Conservation (phyloP, 2,797 vertebrate species). For the Neosilurus mollespiculum region DNA sequence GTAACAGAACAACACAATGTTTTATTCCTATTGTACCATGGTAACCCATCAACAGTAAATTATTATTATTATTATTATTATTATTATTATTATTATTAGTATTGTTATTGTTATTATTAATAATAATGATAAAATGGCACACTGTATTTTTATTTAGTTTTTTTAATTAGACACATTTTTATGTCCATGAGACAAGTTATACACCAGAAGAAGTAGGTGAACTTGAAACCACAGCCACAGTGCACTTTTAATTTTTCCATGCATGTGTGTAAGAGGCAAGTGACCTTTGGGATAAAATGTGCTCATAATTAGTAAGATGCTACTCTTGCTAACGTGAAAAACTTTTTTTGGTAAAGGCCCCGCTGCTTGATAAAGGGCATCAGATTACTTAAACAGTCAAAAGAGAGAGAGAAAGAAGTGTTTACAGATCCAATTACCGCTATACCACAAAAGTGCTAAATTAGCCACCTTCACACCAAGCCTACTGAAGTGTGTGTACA, state of each 20-base stretch:
- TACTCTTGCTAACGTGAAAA: background rate
- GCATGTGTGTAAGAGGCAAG: background rate
- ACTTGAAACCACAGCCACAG: too few species aligned
- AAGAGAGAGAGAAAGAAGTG: slow-evolving; percentile 16
- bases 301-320: slow-evolving; percentile 1
- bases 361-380: slow-evolving; percentile 14
- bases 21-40: background rate
- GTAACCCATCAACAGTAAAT: background rate
- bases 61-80: background rate
- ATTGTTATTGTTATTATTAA: too few species aligned
- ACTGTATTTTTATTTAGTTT: background rate
- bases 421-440: slow-evolving; percentile 50
- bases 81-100: too few species aligned
- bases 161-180: too few species aligned
- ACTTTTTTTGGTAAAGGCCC: background rate
- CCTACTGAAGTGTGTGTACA: slow-evolving; percentile 13
- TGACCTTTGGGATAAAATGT: slow-evolving; percentile 19
- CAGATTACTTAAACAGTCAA: slow-evolving; percentile 3
- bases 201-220: background rate
- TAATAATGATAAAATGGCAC: too few species aligned
- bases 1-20: background rate
- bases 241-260: background rate
- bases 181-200: background rate
- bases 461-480: slow-evolving; percentile 40
- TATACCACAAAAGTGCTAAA: slow-evolving; percentile 42